Base-by-base conservation (phyloP, 2,888 invertebrate genomes). In the Physocephala rufipes region DNA sequence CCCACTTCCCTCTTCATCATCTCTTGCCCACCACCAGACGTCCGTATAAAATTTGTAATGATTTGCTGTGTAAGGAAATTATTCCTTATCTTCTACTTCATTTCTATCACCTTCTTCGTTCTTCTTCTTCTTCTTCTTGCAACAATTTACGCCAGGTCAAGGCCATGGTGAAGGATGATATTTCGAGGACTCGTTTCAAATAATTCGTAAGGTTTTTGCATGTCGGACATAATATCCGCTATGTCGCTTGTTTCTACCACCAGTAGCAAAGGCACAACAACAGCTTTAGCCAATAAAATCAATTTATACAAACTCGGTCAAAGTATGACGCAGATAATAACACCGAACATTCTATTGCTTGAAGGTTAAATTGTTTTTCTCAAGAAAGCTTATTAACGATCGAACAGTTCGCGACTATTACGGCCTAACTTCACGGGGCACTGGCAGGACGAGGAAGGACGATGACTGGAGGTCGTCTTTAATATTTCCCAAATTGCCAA, bases 91-190 rank as follows among this genome's bases (percentile, higher is more conserved):
- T 9, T 16, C 5, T 19, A 19, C 51, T 51, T 19, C 1, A 4
- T 4, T 13, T 51, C 51, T 1, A 16, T 19, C 24, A 15, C 21
- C 55, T 24, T n/a, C 55, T n/a, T 7, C 2, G 1, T 26, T 5
- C 5, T 66, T 28, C 66, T 55, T 55, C 55, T 36, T 55, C 36
- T 53, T 55, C 21, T 12, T 24, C 53, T 51, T 47, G 49, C 21
- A 51, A 53, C 24, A 66, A 24, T 58, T 30, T 65, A 68, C 71
- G 74, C 63, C 76, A 79, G 81, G 82, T 81, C 82, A 81, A 76
- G 81, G 81, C 81, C 81, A 81, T 77, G 79, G 79, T 77, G 80
- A 81, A 81, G 81, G 81, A 77, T 72, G 49, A 47, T 12, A 47
- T 24, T 7, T 26, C 26, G 58, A 53, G 53, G 53, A 55, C 24